Base-by-base conservation (phyloP, 92 coral and sea anemone genomes). In the Palythoa heliodiscus region DNA sequence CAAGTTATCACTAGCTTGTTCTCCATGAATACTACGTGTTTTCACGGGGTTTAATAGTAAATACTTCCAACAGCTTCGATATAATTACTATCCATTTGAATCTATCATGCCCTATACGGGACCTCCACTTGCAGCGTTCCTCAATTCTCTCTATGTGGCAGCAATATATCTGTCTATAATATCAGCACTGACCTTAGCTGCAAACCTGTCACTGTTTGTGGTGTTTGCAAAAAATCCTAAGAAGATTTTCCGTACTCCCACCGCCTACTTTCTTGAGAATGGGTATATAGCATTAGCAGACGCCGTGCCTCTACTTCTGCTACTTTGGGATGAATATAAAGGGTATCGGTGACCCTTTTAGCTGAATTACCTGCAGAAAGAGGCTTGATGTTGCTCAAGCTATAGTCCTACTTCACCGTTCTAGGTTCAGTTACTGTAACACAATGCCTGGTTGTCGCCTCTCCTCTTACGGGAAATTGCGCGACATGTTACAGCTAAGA, bases 391-490 rank as follows among this genome's bases (percentile, higher is more conserved):
- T 43, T 43, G 48, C 48, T n/a, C n/a, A n/a, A n/a, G n/a, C n/a
- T n/a, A n/a, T n/a, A n/a, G n/a, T n/a, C n/a, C n/a, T n/a, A n/a
- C n/a, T n/a, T n/a, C n/a, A n/a, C n/a, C n/a, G n/a, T n/a, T n/a
- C n/a, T n/a, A n/a, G n/a, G n/a, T n/a, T n/a, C n/a, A n/a, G n/a
- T n/a, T n/a, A n/a, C 83, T 2, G 13, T 78, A 14, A 9, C 55
- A 7, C 71, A 78, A 57, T 78, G 60, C 35, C 14, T 78, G 70
- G 83, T 54, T 10, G n/a, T 78, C 13, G 83, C 71, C 10, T 58
- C 71, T 37, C 83, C 83, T 2, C 6, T 78, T n/a, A n/a, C n/a
- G n/a, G 71, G 60, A 35, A 71, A 78, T 78, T 25, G 71, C 83
- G 19, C 71, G 53, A 78, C n/a, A 58, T 19, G 16, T 78, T 6